Evolutionary conservation across 2,888 invertebrate species (phyloP), one percentile per base, ranked within the genome.

Genomic region (Drosophila pseudotakahashii): DNA sequence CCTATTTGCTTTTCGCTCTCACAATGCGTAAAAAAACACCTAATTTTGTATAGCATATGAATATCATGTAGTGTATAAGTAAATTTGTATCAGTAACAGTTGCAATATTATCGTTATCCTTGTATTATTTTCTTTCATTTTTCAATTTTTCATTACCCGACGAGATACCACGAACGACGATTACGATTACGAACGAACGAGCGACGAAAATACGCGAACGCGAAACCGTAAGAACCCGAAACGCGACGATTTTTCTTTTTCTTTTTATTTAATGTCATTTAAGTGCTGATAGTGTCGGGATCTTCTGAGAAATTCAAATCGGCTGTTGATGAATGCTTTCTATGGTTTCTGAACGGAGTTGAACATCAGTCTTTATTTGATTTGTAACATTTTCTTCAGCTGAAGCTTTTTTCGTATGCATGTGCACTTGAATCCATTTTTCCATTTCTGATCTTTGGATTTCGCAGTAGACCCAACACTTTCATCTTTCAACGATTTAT

Each of bases 191-290:
- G 78, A 82, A 71, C 87, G 89, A 89, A 88, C 90, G 90, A 89
- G 81, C 90, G 90, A 87, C 90, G 90, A 87, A 74, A 74, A 73
- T 73, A 89, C 90, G 89, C 90, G 90, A 83, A 84, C 90, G 84
- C 90, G 90, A 88, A 79, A 90, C 90, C 90, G 90, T 89, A 78
- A 78, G 64, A 84, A 84, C 89, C 89, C 90, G 90, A 90, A 78
- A 89, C 89, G 89, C 90, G 89, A 88, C 88, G 81, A 80, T 75
- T 63, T 68, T 26, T 26, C 26, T 26, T 26, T 26, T 39, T 37
- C 36, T 52, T 39, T 72, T 58, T 26, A 3, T 14, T 42, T 62
- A 37, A 19, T 52, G 63, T 47, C 52, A 52, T 57, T 67, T 73
- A 11, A 19, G 45, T 52, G 47, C 32, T 54, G 59, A 71, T 77